Conservation (phyloP, 2,888 invertebrate genomes). For the Nipponacmea schrenckii region DNA sequence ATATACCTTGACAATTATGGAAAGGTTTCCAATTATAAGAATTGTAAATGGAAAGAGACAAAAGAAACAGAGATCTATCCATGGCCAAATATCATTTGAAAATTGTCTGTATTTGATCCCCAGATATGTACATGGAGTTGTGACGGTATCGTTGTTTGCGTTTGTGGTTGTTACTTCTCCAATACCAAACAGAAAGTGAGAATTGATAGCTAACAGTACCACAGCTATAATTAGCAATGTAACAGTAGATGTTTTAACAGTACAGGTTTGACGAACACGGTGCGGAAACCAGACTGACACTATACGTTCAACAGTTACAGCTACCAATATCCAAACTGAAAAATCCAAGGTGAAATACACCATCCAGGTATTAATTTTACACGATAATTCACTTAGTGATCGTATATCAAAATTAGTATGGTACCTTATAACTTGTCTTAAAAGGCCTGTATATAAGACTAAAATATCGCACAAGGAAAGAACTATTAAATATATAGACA, state of each 20-base stretch:
- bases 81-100: constrained; percentile 44
- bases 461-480: constrained; percentile 46
- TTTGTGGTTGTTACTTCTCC: neutral
- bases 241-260: constrained; percentile 29
- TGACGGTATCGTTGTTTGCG: too few relatives aligned
- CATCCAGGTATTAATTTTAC: constrained; percentile 49
- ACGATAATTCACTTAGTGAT: constrained; percentile 27
- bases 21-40: constrained; percentile 48
- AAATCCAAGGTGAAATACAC: constrained; percentile 51
- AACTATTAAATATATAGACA: constrained; percentile 48
- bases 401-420: constrained; percentile 43
- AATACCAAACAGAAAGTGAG: constrained; percentile 44
- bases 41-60: constrained; percentile 50
- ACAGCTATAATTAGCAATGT: constrained; percentile 31
- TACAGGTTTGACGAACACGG: constrained; percentile 41
- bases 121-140: constrained; percentile 26
- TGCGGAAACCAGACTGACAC: constrained; percentile 52
- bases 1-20: constrained; percentile 45
- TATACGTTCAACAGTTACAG: constrained; percentile 54
- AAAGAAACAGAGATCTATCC: constrained; percentile 54
- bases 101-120: constrained; percentile 34
- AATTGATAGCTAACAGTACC: constrained; percentile 39
- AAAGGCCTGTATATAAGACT: constrained; percentile 51
- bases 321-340: constrained; percentile 58
- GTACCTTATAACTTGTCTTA: constrained; percentile 44